phyloP scores from a whole-genome alignment of 2,113 vertebrate species.

The Chamaea fasciata region DNA sequence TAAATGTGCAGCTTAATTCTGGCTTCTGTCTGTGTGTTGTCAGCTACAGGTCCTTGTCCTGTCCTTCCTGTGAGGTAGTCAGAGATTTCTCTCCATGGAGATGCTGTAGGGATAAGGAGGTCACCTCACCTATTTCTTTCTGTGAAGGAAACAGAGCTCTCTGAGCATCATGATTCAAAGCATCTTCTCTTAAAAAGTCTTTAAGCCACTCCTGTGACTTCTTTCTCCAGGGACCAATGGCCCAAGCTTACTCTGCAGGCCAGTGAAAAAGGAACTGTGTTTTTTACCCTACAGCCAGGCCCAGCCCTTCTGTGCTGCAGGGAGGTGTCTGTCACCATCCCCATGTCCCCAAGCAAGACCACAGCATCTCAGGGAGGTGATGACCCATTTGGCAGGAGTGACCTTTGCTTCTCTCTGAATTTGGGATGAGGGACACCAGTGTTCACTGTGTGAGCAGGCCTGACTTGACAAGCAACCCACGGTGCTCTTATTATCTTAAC shows the following conservation, averaged over 20 bases:
- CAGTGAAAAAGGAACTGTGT: not conserved
- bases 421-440: not conserved
- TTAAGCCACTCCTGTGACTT: not conserved
- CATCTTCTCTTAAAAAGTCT: not conserved
- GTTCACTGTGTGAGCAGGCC: not conserved
- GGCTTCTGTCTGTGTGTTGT: not conserved
- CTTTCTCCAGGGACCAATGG: not conserved
- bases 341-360: not conserved
- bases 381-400: not conserved
- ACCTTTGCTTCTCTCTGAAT: not conserved
- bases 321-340: not conserved
- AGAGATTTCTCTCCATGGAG: not conserved
- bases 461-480: not conserved
- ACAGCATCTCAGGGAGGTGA: not conserved
- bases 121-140: not conserved
- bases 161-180: not conserved
- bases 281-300: not conserved
- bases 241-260: not conserved
- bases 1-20: not conserved
- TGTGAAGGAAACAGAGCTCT: not conserved
- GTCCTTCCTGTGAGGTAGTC: not conserved
- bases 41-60: not conserved
- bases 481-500: not conserved
- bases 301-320: not conserved
- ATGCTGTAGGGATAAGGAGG: not conserved